Conservation (phyloP, 2,888 invertebrate species). For the Nomada ruficornis region DNA sequence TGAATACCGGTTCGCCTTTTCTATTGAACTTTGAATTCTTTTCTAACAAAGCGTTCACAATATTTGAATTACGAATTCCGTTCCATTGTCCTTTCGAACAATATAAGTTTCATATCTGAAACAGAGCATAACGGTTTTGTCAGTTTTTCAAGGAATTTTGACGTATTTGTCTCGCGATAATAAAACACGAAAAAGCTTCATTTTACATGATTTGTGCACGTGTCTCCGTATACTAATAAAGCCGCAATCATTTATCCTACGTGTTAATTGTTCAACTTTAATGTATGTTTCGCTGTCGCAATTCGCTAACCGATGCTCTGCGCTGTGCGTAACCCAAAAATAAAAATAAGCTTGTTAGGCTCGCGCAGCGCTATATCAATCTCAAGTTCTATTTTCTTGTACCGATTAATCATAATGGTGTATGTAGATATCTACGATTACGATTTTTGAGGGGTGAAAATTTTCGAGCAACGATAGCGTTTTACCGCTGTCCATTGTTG, state of each 20-base stretch:
- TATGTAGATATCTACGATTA: conserved; percentile 21
- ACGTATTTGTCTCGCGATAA: background rate
- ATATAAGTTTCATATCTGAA: background rate
- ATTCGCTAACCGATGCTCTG: conserved; percentile 56
- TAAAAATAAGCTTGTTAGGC: conserved; percentile 56
- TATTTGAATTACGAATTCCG: background rate
- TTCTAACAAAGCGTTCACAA: background rate
- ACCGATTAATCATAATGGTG: conserved; percentile 50
- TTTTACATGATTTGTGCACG: background rate
- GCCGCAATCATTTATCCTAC: conserved; percentile 4
- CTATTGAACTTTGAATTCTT: background rate
- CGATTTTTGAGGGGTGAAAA: conserved; percentile 4
- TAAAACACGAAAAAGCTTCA: background rate
- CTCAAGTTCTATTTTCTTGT: conserved; percentile 53
- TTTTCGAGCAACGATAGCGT: conserved; percentile 11
- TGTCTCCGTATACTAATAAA: background rate
- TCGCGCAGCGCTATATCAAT: conserved; percentile 23
- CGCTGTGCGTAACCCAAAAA: conserved; percentile 64
- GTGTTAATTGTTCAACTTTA: conserved; percentile 20
- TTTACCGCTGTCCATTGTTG: background rate
- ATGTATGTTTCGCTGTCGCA: conserved; percentile 43
- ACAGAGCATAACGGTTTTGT: background rate
- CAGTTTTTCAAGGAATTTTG: background rate
- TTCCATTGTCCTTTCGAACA: background rate
- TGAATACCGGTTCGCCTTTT: conserved; percentile 26